Evolutionary conservation across 2,797 vertebrate species (phyloP).

Genomic region (Linurgus olivaceus): DNA sequence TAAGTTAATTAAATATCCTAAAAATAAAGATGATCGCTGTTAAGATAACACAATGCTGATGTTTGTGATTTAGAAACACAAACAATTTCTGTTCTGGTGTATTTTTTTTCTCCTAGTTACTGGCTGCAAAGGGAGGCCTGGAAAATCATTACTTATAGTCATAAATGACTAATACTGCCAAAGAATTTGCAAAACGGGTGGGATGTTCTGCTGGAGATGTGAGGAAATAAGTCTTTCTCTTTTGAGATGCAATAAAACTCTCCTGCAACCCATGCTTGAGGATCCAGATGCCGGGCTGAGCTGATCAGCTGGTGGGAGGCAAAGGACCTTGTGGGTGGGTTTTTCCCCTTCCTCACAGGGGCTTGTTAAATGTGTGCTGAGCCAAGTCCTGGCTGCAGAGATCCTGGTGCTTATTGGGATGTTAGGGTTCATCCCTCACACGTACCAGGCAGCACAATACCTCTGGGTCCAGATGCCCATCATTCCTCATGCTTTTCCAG

Average conservation of each 20-base stretch:
- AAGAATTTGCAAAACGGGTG: not conserved
- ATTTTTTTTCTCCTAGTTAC: not conserved
- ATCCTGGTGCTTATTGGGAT: not conserved
- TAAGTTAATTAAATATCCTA: constrained; percentile 66
- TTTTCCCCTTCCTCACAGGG: not conserved
- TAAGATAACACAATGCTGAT: constrained; percentile 7
- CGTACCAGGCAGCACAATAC: fast-evolving
- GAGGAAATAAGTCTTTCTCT: not conserved
- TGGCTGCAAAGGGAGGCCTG: not conserved
- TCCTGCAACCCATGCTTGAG: fast-evolving
- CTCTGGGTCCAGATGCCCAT: fast-evolving
- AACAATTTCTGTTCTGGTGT: not conserved
- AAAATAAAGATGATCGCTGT: constrained; percentile 58
- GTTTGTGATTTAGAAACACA: constrained; percentile 23
- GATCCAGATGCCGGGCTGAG: not conserved
- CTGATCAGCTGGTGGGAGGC: fast-evolving
- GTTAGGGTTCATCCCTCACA: not conserved
- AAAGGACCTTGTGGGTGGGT: not conserved
- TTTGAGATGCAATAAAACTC: not conserved
- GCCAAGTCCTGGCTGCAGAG: not conserved
- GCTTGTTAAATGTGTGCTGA: not conserved
- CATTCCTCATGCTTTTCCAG: not conserved
- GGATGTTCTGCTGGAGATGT: not conserved
- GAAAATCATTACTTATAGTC: not conserved
- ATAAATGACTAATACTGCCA: not conserved